Base-by-base conservation (phyloP, 2,888 invertebrate genomes). In the Drosophila maculinotata region DNA sequence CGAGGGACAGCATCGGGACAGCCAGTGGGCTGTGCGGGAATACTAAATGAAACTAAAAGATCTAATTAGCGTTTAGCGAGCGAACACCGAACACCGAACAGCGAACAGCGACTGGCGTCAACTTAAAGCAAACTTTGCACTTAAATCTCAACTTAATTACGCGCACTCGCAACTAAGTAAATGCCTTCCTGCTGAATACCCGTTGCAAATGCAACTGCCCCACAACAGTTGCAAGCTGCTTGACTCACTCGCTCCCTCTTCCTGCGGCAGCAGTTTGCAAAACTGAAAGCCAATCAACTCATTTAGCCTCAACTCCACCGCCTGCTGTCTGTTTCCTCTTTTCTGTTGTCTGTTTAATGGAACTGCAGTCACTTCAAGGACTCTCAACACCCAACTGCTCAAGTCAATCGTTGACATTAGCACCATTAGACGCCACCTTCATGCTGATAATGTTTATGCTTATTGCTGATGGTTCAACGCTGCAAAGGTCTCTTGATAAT, bases 121-220 rank as follows among this genome's bases (percentile, higher is more conserved):
- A 87, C 79, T 83, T 83, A 81, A 87, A 81, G 84, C 69, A 84
- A 87, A 83, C 81, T 83, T 83, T 78, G 38, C 71, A 70, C 83
- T 83, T 83, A 87, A 83, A 83, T 87, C 70, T 76, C 70, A 87
- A 84, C 76, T 84, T 81, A 84, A 83, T 84, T 80, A 83, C 75
- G 64, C 45, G 44, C 42, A 49, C 59, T 49, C 39, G 12, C 51
- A 38, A 35, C 54, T 49, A 48, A 52, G 48, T 62, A 62, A 72
- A 64, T 70, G 57, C 54, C 38, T 25, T 26, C 25, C 65, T 33
- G 49, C 54, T 54, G 48, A 15, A 15, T 17, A 15, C 68, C 51
- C 47, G n/a, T 9, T 51, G 45, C 57, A 17, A 52, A 38, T 71
- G 54, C 70, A 58, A 17, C 56, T 54, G 38, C 44, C 53, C 14